Base-by-base conservation (phyloP, 2,113 vertebrate species). In the Antechinus flavipes region DNA sequence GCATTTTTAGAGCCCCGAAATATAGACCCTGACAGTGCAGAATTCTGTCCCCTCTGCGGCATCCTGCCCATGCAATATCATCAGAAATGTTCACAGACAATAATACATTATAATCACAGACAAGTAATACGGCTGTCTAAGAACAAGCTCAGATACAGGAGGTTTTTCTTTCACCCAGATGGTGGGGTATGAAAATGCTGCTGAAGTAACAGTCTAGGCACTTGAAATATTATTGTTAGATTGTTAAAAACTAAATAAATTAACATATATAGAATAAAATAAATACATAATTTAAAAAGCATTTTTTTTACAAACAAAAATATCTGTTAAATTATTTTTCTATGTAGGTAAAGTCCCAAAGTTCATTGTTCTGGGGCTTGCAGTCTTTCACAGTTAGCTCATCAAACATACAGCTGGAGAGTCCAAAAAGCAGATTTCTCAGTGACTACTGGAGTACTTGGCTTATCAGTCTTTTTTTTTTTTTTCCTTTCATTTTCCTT, bases 251-350 rank as follows among this genome's bases (percentile, higher is more conserved):
- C 92, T 97, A 98, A 99, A 99, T 99, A 99, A 99, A 99, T 99
- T 98, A 99, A 98, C 98, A 98, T 99, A 97, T 98, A 99, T 98
- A 99, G 98, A 98, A 98, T 98, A 99, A 99, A 99, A 99, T 99
- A 99, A 99, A 99, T 99, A 99, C 98, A 99, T 99, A 99, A 99
- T 98, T 99, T 99, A 99, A 98, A 97, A 99, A 97, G 97, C 97
- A 96, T 98, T 84, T 84, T 68, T 84, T 97, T 98, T 97, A 98
- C 96, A 98, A 98, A 98, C 97, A 97, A 98, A 98, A 98, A 98
- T 98, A 96, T 98, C 96, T 98, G 98, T 98, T 98, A 98, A 98
- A 98, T 98, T 99, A 97, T 97, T 97, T 98, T 98, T 98, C 95
- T n/a, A 0, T 98, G 96, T 97, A 97, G 97, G 96, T 97, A 95